These are phyloP conservation scores for Sinodicranocentrus sp. DNA, from an alignment of 2,888 invertebrate species.

Conservation along the genomic window DNA sequence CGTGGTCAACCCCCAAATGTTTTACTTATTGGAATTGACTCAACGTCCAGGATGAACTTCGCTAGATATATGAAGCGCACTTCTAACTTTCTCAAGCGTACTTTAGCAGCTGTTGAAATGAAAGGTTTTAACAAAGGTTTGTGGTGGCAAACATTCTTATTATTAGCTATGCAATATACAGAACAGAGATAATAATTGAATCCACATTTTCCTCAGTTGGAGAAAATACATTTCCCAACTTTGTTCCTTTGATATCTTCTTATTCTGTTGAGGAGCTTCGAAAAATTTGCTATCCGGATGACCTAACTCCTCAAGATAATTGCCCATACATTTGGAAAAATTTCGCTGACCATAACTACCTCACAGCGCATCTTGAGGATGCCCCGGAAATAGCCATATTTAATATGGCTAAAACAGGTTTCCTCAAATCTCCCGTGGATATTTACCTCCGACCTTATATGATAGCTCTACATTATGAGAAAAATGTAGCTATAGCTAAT, in stretches of 20 bases:
- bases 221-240: constrained; percentile 94
- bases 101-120: too few species aligned
- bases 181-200: too few species aligned
- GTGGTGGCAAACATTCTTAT: too few species aligned
- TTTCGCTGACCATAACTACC: constrained; percentile 81
- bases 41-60: too few species aligned
- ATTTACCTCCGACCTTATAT: constrained; percentile 89
- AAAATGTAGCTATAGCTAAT: too few species aligned
- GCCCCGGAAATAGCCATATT: constrained; percentile 86
- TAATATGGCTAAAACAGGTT: constrained; percentile 86
- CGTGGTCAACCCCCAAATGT: too few species aligned
- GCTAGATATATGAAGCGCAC: too few species aligned
- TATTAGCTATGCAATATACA: too few species aligned
- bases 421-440: constrained; percentile 86
- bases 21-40: too few species aligned
- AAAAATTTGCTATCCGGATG: constrained; percentile 73
- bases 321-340: constrained; percentile 88
- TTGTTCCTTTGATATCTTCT: constrained; percentile 90
- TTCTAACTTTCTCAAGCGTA: too few species aligned
- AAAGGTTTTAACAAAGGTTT: too few species aligned
- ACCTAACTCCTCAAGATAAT: constrained; percentile 82
- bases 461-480: constrained; percentile 78
- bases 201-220: too few species aligned
- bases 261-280: constrained; percentile 78
- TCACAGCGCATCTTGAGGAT: constrained; percentile 82